Base-by-base conservation (phyloP, 2,113 vertebrate genomes). In the Rallus limicola region DNA sequence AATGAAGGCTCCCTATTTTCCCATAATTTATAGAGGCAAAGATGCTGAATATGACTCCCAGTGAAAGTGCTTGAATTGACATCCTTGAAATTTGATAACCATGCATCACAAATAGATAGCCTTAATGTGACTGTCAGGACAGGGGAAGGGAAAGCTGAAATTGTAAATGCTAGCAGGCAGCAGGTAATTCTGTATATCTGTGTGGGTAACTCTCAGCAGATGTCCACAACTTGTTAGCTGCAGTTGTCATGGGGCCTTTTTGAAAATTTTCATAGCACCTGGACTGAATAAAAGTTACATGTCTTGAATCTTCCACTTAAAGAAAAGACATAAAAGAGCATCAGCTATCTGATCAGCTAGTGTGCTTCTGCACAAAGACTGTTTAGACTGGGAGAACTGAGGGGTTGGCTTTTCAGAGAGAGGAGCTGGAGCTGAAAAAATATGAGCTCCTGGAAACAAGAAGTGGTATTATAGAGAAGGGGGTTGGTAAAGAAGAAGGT, bases 171-270 rank as follows among this genome's bases (percentile, higher is more conserved):
- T 70, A 58, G 14, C 10, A 68, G 48, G 59, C 5, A 44, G 28
- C 11, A 85, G 31, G n/a, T 59, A 52, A 46, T 46, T 46, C 44
- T 46, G 17, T 17, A 46, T 46, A 46, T 17, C 44, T 46, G 44
- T 18, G 44, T 46, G 44, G 17, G 44, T 46, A 46, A 46, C 44
- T 46, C 44, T 46, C 44, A 58, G 13, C 10, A 92, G 62, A 87
- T 81, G 8, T 5, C 8, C 81, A 10, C 9, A 67, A 13, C 26
- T 40, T 67, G 9, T 59, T 70, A 79, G 10, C 17, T 82, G 46
- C 17, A 52, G 15, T 56, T 6, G 6, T 31, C 0, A 0, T 59
- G 21, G 34, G 9, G 3, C 10, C 10, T 59, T 55, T 36, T 3
- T 59, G 18, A 46, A 74, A 86, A 65, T 18, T 78, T 74, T 75